A percentile compares a stretch with the other conserved stretches of the same genome.
Conservation (phyloP, 2,113 vertebrate genomes). For the Calcarius ornatus region DNA sequence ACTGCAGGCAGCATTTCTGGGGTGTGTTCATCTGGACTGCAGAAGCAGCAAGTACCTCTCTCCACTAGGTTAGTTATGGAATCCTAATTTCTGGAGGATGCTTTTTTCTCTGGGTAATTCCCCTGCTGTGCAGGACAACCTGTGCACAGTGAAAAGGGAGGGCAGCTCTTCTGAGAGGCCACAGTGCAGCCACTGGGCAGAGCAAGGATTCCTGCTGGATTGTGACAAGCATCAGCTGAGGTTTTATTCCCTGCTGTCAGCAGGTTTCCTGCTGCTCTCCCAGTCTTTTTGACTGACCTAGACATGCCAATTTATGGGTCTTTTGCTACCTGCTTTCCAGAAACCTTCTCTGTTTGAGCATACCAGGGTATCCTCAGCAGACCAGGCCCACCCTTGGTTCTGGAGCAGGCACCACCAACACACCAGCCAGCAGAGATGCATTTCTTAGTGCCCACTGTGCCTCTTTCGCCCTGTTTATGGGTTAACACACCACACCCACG, state of each 20-base stretch:
- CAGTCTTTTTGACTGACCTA: not conserved
- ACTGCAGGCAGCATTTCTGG: not conserved
- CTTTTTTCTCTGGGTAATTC: not conserved
- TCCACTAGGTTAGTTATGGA: not conserved
- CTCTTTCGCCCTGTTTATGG: not conserved
- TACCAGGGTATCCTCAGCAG: not conserved
- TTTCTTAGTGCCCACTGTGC: not conserved
- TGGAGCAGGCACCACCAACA: not conserved
- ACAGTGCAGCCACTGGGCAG: not conserved
- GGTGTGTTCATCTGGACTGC: not conserved
- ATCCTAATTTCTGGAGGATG: not conserved
- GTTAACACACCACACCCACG: not conserved
- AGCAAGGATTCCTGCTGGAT: not conserved
- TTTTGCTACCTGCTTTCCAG: not conserved
- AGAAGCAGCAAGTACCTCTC: not conserved
- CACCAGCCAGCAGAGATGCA: not conserved
- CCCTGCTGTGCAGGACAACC: not conserved
- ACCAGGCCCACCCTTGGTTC: not conserved
- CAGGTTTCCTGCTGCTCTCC: not conserved
- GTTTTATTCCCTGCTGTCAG: not conserved
- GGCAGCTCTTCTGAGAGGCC: not conserved
- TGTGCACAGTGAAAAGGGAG: not conserved
- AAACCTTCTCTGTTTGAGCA: not conserved
- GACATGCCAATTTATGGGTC: not conserved
- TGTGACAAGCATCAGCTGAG: not conserved